Conservation (phyloP, 2,797 vertebrate genomes). For the Acridotheres tristis region DNA sequence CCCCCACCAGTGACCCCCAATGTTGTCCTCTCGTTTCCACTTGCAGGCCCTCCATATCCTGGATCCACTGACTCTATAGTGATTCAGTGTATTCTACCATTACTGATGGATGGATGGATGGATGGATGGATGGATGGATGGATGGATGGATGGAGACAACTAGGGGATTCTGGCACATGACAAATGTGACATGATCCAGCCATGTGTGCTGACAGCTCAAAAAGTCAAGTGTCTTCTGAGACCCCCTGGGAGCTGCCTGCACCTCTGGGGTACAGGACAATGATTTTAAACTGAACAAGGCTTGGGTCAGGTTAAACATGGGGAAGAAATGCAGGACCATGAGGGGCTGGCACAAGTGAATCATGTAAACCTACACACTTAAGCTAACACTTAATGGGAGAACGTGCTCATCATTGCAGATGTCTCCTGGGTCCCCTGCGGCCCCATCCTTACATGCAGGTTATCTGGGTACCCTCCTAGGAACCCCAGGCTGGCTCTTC, state of each 20-base stretch:
- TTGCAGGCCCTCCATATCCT: not conserved
- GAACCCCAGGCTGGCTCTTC: not conserved
- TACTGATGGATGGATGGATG: not conserved
- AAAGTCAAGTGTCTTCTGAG: not conserved
- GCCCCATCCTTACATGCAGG: not conserved
- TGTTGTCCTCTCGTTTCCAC: not conserved
- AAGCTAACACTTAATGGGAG: not conserved
- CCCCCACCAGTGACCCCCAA: not conserved
- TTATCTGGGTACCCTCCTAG: not conserved
- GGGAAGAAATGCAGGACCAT: not conserved
- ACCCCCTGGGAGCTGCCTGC: not conserved
- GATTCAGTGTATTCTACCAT: not conserved
- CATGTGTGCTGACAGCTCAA: not conserved
- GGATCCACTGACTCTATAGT: not conserved
- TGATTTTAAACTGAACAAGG: not conserved
- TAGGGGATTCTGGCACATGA: not conserved
- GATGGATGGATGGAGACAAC: not conserved
- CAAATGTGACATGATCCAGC: not conserved
- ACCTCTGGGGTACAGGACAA: not conserved
- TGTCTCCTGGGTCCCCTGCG: fast-evolving
- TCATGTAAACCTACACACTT: not conserved
- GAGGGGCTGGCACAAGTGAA: not conserved
- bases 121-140: not conserved
- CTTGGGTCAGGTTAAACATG: not conserved
- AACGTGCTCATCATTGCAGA: not conserved